Base-by-base conservation (phyloP, 2,888 invertebrate species). In the Agrochola macilenta region DNA sequence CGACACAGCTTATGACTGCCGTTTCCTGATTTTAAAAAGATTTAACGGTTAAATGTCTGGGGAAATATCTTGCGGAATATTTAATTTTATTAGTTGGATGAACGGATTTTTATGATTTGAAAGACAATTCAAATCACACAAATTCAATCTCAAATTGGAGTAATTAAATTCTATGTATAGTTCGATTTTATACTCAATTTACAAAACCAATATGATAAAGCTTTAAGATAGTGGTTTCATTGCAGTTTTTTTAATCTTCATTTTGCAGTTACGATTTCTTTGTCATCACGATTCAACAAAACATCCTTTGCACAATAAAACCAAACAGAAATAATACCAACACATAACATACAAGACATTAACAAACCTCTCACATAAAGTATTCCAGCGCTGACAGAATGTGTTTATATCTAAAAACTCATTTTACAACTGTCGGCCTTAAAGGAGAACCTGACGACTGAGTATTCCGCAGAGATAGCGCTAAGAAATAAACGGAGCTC, bases 341-440 rank as follows among this genome's bases (percentile, higher is more conserved):
- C n/a, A 35, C 26, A 66, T 11, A 84, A 69, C 26, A 69, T 65
- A 35, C 58, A 46, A 12, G 52, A 39, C 60, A 66, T 69, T 61
- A 68, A 68, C 64, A 79, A 61, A 69, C 76, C 71, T 60, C 35
- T 35, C 70, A 81, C 81, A 80, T 68, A 70, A 63, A 84, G 54
- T 65, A 69, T 74, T 61, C 43, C 30, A 35, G 65, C 52, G 78
- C 69, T 75, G 71, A 86, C 72, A 68, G 74, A 79, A 76, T 68
- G 69, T 72, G 85, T 87, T 87, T 79, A 76, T 73, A 78, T 78
- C 81, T 83, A 78, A 77, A 83, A 87, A 79, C 81, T 86, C 86
- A 88, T 87, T 84, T 87, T 80, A 78, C 64, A 87, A 76, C 74
- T 87, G 87, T 87, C 87, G 63, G 60, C 60, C 20, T 60, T 58